These are phyloP conservation scores for Chironomus striatipennis DNA, from an alignment of 1,140 invertebrate species.

Conservation along the genomic window DNA sequence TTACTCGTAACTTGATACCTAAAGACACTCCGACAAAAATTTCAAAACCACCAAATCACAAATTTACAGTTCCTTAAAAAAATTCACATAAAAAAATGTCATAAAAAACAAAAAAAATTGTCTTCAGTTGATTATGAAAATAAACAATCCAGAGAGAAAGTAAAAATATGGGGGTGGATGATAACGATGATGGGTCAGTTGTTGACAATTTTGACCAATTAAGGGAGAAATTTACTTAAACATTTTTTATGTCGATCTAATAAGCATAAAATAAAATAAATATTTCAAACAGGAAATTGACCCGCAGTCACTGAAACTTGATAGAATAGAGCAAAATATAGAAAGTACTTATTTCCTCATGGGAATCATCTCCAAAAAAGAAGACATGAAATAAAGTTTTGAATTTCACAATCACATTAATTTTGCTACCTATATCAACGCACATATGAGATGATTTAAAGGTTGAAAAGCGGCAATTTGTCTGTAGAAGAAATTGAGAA, in stretches of 20 bases:
- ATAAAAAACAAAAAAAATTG: neutral
- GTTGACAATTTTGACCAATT: neutral
- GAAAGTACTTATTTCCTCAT: neutral
- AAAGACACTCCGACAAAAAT: too few species aligned
- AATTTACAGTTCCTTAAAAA: neutral
- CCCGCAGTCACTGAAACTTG: constrained; percentile 2
- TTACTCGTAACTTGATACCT: too few species aligned
- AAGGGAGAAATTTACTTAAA: neutral
- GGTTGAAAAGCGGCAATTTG: constrained; percentile 11
- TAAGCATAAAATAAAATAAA: neutral
- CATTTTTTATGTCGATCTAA: too few species aligned
- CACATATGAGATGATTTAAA: neutral
- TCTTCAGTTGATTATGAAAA: constrained; percentile 1
- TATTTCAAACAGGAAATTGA: constrained; percentile 3
- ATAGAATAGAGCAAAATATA: neutral
- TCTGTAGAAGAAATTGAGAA: too few species aligned
- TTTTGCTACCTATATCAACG: constrained; percentile 10
- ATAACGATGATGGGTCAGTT: neutral
- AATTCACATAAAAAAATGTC: neutral
- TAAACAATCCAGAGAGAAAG: neutral
- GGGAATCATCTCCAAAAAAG: neutral
- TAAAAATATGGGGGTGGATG: neutral
- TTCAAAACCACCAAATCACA: neutral
- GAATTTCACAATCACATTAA: constrained; percentile 22
- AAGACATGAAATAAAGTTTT: neutral